phyloP scores from a whole-genome alignment of 2,113 vertebrate genomes.

The Hiodon tergisus region DNA sequence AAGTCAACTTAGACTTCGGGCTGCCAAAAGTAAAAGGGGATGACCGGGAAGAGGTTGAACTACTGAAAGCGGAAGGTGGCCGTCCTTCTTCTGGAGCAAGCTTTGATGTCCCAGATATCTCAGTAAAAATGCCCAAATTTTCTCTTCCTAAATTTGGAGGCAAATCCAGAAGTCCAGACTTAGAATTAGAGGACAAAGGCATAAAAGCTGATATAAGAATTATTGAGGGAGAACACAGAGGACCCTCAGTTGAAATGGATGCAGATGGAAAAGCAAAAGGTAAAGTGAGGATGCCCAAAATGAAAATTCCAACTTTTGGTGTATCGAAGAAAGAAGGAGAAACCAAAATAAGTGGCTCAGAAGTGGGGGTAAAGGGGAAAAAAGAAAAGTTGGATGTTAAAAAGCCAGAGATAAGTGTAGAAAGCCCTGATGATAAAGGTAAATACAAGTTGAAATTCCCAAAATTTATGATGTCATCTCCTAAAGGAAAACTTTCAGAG shows the following conservation, averaged over 20 bases:
- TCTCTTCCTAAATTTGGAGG: slow-evolving; percentile 66
- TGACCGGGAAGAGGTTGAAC: slow-evolving; percentile 55
- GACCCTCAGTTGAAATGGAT: slow-evolving; percentile 50
- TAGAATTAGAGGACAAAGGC: slow-evolving; percentile 38
- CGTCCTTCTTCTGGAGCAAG: slow-evolving; percentile 56
- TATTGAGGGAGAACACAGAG: slow-evolving; percentile 40
- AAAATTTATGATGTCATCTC: slow-evolving; percentile 52
- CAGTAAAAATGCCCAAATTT: slow-evolving; percentile 63
- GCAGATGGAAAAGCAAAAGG: slow-evolving; percentile 44
- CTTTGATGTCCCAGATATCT: slow-evolving; percentile 59
- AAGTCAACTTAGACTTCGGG: slow-evolving; percentile 66
- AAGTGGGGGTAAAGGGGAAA: slow-evolving; percentile 51
- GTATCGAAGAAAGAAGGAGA: slow-evolving; percentile 55
- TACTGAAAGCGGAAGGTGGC: slow-evolving; percentile 52
- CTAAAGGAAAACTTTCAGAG: slow-evolving; percentile 46
- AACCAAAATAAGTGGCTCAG: slow-evolving; percentile 38
- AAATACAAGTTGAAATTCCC: slow-evolving; percentile 59
- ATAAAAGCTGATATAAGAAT: slow-evolving; percentile 41
- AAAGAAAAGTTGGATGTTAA: slow-evolving; percentile 32
- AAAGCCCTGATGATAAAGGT: slow-evolving; percentile 41
- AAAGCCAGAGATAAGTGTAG: slow-evolving; percentile 40
- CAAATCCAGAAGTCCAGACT: slow-evolving; percentile 51
- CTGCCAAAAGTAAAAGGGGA: slow-evolving; percentile 52
- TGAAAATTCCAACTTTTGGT: slow-evolving; percentile 71
- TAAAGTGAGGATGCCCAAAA: slow-evolving; percentile 63